These are phyloP conservation scores for Lerema accius DNA, from an alignment of 1,140 invertebrate species.

Conservation along the genomic window DNA sequence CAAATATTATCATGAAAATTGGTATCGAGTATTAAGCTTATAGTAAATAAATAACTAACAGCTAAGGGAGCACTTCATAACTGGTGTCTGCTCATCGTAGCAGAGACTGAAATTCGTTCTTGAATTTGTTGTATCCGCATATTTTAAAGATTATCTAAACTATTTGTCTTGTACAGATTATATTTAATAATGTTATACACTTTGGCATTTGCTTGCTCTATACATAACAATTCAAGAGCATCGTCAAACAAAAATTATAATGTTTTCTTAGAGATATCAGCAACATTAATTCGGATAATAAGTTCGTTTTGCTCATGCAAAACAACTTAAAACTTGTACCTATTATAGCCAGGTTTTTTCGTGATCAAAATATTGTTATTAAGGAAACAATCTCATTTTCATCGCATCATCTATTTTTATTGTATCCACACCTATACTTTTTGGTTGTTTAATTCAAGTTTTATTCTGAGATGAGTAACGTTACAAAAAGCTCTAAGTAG, in stretches of 20 bases:
- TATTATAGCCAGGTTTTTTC: too few relatives aligned
- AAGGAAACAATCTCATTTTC: too few relatives aligned
- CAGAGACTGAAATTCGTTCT: neutral
- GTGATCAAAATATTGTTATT: too few relatives aligned
- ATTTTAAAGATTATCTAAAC: neutral
- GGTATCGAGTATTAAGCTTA: too few relatives aligned
- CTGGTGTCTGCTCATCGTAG: neutral
- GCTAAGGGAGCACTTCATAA: neutral
- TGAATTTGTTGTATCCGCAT: neutral
- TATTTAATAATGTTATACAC: neutral
- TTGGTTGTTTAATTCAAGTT: too few relatives aligned
- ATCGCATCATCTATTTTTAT: too few relatives aligned
- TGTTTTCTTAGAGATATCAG: neutral
- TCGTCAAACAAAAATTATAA: neutral
- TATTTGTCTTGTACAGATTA: neutral
- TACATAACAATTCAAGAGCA: neutral
- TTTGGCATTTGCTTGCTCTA: neutral
- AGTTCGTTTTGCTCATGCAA: too few relatives aligned
- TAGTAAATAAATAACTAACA: neutral
- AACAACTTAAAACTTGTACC: too few relatives aligned
- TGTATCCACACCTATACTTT: too few relatives aligned
- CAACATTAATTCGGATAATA: neutral
- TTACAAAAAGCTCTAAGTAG: too few relatives aligned
- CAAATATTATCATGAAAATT: too few relatives aligned
- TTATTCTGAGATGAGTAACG: too few relatives aligned